Base-by-base conservation (phyloP, 2,888 invertebrate species). In the Clanis bilineata region DNA sequence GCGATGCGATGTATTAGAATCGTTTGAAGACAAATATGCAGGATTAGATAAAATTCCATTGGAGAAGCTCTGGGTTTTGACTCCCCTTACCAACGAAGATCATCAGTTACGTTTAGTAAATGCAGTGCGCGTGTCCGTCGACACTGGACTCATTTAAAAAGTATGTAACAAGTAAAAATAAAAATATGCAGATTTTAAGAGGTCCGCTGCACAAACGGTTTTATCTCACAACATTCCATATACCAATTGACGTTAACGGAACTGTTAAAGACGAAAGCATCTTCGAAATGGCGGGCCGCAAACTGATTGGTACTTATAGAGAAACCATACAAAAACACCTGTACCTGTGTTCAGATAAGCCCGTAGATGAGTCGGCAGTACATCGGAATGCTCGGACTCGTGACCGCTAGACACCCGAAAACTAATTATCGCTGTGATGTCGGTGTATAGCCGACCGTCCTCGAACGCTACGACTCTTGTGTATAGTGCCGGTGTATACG, bases 281-380 rank as follows among this genome's bases (percentile, higher is more conserved):
- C 54, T 72, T 66, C 70, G 64, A 68, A 70, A 63, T 56, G 55
- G 62, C 55, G 57, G 65, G 55, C 71, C 69, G 75, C 78, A 73
- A 79, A 76, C 73, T 72, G 76, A 80, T 80, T 83, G 80, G 78
- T 82, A 36, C 10, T 36, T 10, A 73, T 71, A 79, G 73, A 79
- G 75, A 79, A 77, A 75, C 74, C 60, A 72, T 63, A 81, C 70
- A 81, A 81, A 81, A 84, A 78, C 85, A 85, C 83, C 83, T 85
- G 81, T 85, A 80, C 79, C 77, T 79, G 64, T 69, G 71, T 67
- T 69, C 66, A 80, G 79, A 79, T 80, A 78, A 82, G 79, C 76
- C 70, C 69, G 72, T 73, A 75, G 81, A 85, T 86, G 88, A 86
- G 83, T 87, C 82, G 83, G 76, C 83, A 80, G 70, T 78, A 74